Evolutionary conservation across 2,888 invertebrate species (phyloP).

Genomic region (Smittia aterrima): DNA sequence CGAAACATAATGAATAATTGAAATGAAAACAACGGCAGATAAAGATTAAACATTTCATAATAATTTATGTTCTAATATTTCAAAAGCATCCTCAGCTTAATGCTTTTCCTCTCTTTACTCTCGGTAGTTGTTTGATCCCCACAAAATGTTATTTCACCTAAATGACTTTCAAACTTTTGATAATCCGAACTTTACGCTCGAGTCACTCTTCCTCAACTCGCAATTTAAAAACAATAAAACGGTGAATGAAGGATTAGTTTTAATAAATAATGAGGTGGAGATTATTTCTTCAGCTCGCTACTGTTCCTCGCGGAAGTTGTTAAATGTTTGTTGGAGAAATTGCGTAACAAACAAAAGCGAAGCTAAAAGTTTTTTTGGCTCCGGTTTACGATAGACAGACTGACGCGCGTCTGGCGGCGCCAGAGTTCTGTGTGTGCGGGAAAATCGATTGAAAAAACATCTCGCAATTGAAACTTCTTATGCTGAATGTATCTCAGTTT

Average conservation of each 20-base stretch:
- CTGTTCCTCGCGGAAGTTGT: background rate
- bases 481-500: conserved; percentile 2
- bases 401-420: conserved; percentile 1
- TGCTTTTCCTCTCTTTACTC: background rate
- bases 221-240: conserved; percentile 13
- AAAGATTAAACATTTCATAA: conserved; percentile 41
- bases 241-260: conserved; percentile 31
- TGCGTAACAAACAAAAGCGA: background rate
- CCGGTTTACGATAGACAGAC: background rate
- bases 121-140: background rate
- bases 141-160: conserved; percentile 10
- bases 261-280: conserved; percentile 35
- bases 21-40: conserved; percentile 39
- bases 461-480: conserved; percentile 5
- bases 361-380: background rate
- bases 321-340: background rate
- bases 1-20: conserved; percentile 39
- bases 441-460: conserved; percentile 16
- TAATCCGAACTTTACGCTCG: conserved; percentile 16
- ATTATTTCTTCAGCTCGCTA: background rate
- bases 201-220: background rate
- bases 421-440: background rate
- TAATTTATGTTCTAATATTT: conserved; percentile 42
- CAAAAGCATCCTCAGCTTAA: conserved; percentile 30
- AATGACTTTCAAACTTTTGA: conserved; percentile 29